These are phyloP conservation scores for Eudasyphora cyanicolor DNA, from an alignment of 2,888 invertebrate species.

Conservation along the genomic window DNA sequence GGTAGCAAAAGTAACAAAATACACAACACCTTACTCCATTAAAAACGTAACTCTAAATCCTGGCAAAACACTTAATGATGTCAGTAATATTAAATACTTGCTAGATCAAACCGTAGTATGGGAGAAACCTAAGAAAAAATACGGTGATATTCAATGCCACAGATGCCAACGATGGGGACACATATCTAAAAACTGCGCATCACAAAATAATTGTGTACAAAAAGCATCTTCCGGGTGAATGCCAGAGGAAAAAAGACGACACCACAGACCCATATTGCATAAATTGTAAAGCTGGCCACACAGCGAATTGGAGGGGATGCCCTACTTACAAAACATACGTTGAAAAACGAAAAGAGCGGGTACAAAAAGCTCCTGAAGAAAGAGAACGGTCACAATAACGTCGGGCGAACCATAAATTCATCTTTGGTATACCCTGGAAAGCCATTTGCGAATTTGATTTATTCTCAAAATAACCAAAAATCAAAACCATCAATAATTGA, in stretches of 20 bases:
- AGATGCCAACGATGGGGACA: constrained; percentile 15
- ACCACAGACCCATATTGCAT: neutral
- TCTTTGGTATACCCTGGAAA: neutral
- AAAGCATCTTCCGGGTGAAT: constrained; percentile 18
- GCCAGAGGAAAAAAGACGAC: constrained; percentile 1
- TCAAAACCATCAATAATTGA: neutral
- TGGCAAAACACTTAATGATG: too few species aligned
- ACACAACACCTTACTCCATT: too few species aligned
- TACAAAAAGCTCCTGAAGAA: too few species aligned
- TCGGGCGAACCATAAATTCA: neutral
- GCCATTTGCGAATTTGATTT: neutral
- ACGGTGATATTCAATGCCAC: neutral
- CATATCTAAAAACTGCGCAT: constrained; percentile 10
- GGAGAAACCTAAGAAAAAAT: too few species aligned
- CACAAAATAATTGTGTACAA: constrained; percentile 26
- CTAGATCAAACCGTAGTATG: too few species aligned
- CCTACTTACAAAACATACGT: constrained; percentile 15
- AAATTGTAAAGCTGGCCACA: neutral
- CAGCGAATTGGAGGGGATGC: constrained; percentile 31
- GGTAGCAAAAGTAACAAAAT: too few species aligned
- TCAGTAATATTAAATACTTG: too few species aligned
- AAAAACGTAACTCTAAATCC: too few species aligned
- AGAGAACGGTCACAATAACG: too few species aligned
- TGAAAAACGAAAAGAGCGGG: neutral
- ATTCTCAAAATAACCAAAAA: neutral